These are phyloP conservation scores for Paguma larvata DNA, from an alignment of 2,797 vertebrate species.

Conservation along the genomic window DNA sequence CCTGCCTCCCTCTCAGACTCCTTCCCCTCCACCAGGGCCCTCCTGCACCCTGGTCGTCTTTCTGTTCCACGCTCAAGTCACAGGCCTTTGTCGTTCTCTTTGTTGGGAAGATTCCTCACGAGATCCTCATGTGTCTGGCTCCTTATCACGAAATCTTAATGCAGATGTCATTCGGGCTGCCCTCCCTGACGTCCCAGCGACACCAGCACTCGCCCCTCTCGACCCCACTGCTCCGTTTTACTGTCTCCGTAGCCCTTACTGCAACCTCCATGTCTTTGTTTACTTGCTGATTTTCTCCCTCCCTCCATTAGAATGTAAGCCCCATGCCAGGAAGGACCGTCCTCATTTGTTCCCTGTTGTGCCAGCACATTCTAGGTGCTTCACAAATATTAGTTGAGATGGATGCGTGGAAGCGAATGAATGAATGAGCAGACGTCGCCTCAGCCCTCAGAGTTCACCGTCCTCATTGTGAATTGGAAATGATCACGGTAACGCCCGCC, in stretches of 20 bases:
- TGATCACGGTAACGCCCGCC: not conserved
- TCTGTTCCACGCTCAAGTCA: not conserved
- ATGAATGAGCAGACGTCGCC: not conserved
- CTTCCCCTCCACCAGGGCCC: not conserved
- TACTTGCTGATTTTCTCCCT: not conserved
- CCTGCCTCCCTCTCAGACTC: not conserved
- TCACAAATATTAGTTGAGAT: not conserved
- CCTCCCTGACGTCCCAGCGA: not conserved
- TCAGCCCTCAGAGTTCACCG: not conserved
- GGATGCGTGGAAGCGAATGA: not conserved
- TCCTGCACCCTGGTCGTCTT: not conserved
- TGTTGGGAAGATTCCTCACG: not conserved
- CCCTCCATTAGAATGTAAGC: not conserved
- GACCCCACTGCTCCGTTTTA: not conserved
- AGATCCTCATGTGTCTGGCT: not conserved
- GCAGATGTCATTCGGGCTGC: not conserved
- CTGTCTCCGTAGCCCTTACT: not conserved
- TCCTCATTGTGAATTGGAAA: not conserved
- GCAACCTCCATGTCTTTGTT: not conserved
- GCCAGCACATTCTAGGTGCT: not conserved
- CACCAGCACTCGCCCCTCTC: not conserved
- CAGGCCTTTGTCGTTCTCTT: not conserved
- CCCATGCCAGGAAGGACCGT: not conserved
- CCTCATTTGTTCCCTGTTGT: not conserved
- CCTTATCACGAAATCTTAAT: not conserved